Base-by-base conservation (phyloP, 1,140 invertebrate species). In the Cyclargus thomasi region DNA sequence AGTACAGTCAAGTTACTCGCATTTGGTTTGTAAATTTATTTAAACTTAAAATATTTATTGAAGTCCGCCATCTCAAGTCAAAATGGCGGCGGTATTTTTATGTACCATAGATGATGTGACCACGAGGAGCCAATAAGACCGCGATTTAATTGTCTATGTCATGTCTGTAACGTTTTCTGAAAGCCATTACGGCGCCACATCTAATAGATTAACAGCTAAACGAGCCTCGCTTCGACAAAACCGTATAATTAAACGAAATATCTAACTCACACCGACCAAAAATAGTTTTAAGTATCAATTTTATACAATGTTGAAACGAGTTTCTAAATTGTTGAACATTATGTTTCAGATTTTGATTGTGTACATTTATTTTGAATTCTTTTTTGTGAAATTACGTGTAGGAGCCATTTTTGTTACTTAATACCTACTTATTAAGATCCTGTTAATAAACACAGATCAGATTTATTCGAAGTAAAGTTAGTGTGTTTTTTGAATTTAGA, bases 211-310 rank as follows among this genome's bases (percentile, higher is more conserved):
- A 59, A 3, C 55, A 59, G 55, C 20, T 59, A 20, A 59, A 59
- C 11, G 18, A 59, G 55, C 55, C 55, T 20, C 20, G 55, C 55
- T 59, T 20, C 20, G 20, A 59, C 20, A 59, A 59, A 59, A 59
- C 55, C 55, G 55, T 59, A 59, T 59, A 59, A 20, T 59, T 59
- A 59, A 59, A 59, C 55, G 55, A 59, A 59, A 59, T 20, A 59
- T 18, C 55, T 59, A 59, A 59, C 55, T 59, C 55, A 59, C 55
- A 59, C 55, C 55, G 55, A 59, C 55, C 55, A 59, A 59, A 59
- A 59, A 59, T 59, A 59, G 55, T 59, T 59, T 20, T 59, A 59
- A 59, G 55, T 59, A 59, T 47, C 39, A 47, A 47, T 59, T 59
- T 59, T 59, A 21, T 59, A 59, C 55, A 59, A 20, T 59, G 55